Evolutionary conservation across 2,113 vertebrate species (phyloP).

Genomic region (Pristiophorus japonicus): DNA sequence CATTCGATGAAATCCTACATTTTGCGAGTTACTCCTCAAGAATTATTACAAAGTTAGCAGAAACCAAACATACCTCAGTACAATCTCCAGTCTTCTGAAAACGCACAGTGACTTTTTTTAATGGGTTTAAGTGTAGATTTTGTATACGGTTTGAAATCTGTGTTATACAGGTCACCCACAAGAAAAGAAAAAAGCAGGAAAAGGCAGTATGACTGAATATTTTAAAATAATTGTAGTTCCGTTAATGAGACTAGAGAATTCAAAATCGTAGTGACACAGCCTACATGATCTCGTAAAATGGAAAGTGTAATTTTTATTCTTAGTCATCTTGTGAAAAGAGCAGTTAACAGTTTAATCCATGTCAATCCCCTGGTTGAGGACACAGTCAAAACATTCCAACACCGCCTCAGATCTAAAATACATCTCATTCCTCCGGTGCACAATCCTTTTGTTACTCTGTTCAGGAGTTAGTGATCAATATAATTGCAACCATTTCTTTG

Average conservation of each 20-base stretch:
- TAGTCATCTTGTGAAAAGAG: conserved; percentile 14
- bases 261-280: neutral
- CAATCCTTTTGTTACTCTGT: neutral
- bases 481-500: neutral
- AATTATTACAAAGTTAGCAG: neutral
- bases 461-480: neutral
- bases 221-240: neutral
- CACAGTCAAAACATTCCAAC: neutral
- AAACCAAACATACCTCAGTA: neutral
- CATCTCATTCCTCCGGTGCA: neutral
- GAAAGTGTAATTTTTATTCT: conserved; percentile 30
- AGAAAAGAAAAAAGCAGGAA: neutral
- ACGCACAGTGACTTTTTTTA: neutral
- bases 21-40: neutral
- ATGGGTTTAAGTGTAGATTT: neutral
- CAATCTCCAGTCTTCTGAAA: neutral
- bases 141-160: neutral
- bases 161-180: neutral
- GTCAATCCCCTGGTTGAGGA: neutral
- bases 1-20: neutral
- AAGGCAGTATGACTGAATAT: neutral
- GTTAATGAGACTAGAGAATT: neutral
- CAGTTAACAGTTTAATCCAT: conserved; percentile 18
- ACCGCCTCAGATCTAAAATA: neutral
- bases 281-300: conserved; percentile 23